Base-by-base conservation (phyloP, 2,888 invertebrate species). In the Synanthedon andrenaeformis region DNA sequence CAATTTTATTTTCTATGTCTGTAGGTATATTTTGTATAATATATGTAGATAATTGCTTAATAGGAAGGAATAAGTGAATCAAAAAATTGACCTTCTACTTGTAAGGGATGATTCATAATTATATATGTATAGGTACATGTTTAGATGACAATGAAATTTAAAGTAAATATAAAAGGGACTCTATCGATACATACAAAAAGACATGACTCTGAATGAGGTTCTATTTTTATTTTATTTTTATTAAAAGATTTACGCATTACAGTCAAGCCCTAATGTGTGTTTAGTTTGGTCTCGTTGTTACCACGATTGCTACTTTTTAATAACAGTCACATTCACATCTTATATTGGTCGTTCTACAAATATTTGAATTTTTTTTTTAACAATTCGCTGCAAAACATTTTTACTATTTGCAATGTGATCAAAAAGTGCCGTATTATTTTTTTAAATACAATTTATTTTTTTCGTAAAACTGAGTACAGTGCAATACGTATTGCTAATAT, bases 11-110 rank as follows among this genome's bases (percentile, higher is more conserved):
- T 62, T 65, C 69, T 80, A 74, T 73, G 61, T 78, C 66, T 76
- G 76, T 79, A 79, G 75, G 75, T 80, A 79, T 74, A 73, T 75
- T 74, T 76, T 72, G 76, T 76, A 74, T 70, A 73, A 35, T 35
- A 35, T 35, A 35, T 35, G 35, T 73, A 70, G 19, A 70, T 81
- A 84, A 83, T 85, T 85, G 82, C 72, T 72, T 81, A 78, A 65
- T 69, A 82, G 83, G 85, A 84, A 85, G 84, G 85, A 86, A 74
- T 79, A 70, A 70, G 74, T 82, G 73, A 76, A 80, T 82, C 66
- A 73, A 79, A 72, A 81, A 83, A 83, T 85, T 84, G 82, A 85
- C 85, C 61, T 65, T 62, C 74, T 78, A 79, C 70, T 48, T 67
- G 58, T 69, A 72, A 64, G 58, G 61, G 60, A 59, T 23, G 12